phyloP scores from a whole-genome alignment of 2,113 vertebrate genomes.

The Hylia prasina region DNA sequence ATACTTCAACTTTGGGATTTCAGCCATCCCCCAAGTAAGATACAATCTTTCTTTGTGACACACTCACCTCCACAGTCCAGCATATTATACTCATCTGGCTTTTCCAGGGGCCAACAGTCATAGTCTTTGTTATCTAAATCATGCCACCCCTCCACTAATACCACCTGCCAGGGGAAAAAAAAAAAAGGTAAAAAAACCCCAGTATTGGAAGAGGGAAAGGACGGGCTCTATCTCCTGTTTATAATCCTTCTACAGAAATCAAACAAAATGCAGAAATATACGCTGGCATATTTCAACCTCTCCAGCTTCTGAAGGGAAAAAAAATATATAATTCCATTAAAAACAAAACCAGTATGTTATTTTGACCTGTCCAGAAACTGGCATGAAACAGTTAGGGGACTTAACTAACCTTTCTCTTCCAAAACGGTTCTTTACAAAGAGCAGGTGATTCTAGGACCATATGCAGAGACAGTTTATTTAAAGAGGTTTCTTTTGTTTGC shows the following conservation, averaged over 20 bases:
- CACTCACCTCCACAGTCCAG: conserved; percentile 82
- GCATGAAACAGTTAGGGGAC: neutral
- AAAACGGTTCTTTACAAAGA: neutral
- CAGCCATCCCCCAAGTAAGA: neutral
- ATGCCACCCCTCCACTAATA: conserved; percentile 73
- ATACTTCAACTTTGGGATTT: neutral
- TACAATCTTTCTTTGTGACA: neutral
- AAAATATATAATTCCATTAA: neutral
- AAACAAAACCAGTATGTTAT: neutral
- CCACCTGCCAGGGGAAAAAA: neutral
- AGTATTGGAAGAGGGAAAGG: neutral
- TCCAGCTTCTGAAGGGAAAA: neutral
- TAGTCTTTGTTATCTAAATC: conserved; percentile 85
- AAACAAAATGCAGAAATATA: neutral
- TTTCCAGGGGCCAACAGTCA: conserved; percentile 84
- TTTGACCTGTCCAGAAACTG: neutral
- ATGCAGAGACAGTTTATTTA: neutral
- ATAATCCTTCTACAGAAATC: neutral
- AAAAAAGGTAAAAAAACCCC: neutral
- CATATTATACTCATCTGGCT: conserved; percentile 81
- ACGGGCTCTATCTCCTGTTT: neutral
- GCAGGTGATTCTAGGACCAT: neutral
- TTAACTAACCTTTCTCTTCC: neutral
- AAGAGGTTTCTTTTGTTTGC: neutral
- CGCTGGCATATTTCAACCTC: neutral